Evolutionary conservation across 2,113 vertebrate species (phyloP), one percentile per base, ranked within the genome.

Genomic region (Chunga burmeisteri): DNA sequence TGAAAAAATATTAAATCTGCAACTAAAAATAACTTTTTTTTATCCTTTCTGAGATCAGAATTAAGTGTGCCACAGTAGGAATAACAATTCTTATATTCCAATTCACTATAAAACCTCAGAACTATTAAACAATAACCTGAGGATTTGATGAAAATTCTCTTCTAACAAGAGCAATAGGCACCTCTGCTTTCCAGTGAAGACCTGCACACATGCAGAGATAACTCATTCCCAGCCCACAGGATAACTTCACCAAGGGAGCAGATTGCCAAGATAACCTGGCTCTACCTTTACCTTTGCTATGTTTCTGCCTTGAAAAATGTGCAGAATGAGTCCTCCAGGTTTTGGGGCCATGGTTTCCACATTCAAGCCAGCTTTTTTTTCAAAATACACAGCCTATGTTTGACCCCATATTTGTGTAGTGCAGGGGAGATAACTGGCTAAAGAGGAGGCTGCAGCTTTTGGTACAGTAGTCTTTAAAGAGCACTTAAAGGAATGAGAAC

Each of bases 1-100:
- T 94, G 85, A 86, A 94, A 90, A 88, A 77, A 78, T 86, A 91
- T 25, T 90, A 84, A 82, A 89, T 70, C 59, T 89, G 47, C 70
- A 49, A 62, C 66, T 89, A 90, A 93, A 75, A 81, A 78, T 77
- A 75, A 36, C 16, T 11, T 58, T 32, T 32, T 59, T 74, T 53
- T 55, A 86, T 78, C 83, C 81, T 82, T 86, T 75, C 34, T 55
- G 47, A 85, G 70, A 92, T 92, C 78, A 73, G 85, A 94, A 95
- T 92, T 74, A 80, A 85, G 44, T 44, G 34, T 80, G 26, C 49
- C 19, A 11, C n/a, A 44, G 71, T 34, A 92, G 44, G 52, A 93
- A 49, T 75, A 94, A 52, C 62, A 66, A 62, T 70, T 88, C 40
- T 65, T 70, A 59, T 17, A 74, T 87, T 80, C 61, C 50, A 56